phyloP scores from a whole-genome alignment of 2,797 vertebrate genomes.

The Rhinichthys osculus region DNA sequence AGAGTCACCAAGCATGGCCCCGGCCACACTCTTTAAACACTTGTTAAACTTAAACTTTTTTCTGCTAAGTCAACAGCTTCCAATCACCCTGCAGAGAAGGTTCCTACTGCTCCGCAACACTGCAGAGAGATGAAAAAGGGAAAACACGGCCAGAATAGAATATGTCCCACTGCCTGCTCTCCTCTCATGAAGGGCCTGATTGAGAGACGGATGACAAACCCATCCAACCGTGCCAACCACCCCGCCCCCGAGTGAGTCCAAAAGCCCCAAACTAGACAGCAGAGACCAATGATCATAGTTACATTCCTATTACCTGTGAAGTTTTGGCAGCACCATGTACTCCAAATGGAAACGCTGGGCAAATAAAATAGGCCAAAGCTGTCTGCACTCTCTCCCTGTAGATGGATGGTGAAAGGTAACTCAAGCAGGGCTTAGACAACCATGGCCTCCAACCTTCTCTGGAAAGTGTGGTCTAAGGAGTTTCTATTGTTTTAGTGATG shows the following conservation, averaged over 20 bases:
- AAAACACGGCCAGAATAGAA: conserved; percentile 47
- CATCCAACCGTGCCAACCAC: conserved; percentile 70
- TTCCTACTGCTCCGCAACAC: conserved; percentile 62
- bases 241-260: conserved; percentile 73
- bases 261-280: conserved; percentile 77
- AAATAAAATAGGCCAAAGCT: conserved; percentile 77
- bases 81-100: conserved; percentile 76
- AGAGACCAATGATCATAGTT: conserved; percentile 74
- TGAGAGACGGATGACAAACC: conserved; percentile 74
- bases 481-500: conserved; percentile 59
- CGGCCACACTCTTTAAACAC: conserved; percentile 79
- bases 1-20: conserved; percentile 78
- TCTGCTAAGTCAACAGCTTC: conserved; percentile 80
- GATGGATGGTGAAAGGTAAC: conserved; percentile 79
- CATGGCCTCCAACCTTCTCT: conserved; percentile 55
- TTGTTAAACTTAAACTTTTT: conserved; percentile 80
- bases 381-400: conserved; percentile 79
- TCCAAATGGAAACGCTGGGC: conserved; percentile 77
- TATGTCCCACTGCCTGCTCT: conserved; percentile 7
- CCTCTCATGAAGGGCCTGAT: conserved; percentile 75
- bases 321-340: conserved; percentile 74
- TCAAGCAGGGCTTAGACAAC: conserved; percentile 68
- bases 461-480: conserved; percentile 54
- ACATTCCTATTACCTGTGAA: conserved; percentile 78
- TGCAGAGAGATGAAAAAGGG: conserved; percentile 54